phyloP scores from a whole-genome alignment of 2,888 invertebrate genomes.

The Petrophora chlorosata region DNA sequence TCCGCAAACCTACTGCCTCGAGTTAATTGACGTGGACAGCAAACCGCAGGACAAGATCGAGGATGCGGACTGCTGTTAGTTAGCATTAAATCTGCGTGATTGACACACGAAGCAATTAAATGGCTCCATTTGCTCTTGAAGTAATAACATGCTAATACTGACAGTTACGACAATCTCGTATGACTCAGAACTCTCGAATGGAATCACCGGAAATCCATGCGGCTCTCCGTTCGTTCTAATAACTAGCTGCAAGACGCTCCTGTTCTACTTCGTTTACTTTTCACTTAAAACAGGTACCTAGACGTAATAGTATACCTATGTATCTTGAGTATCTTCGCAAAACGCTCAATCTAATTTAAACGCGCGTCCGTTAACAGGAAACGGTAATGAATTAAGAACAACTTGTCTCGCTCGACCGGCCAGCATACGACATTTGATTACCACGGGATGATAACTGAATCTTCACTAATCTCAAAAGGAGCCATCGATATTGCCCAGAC shows the following conservation, averaged over 20 bases:
- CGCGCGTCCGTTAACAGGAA: constrained; percentile 49
- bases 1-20: constrained; percentile 24
- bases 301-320: constrained; percentile 39
- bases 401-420: background rate
- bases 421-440: constrained; percentile 2
- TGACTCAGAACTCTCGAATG: constrained; percentile 42
- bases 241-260: constrained; percentile 47
- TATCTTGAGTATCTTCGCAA: constrained; percentile 42
- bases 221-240: constrained; percentile 46
- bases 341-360: constrained; percentile 53
- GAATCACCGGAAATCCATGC: constrained; percentile 66
- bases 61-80: constrained; percentile 40
- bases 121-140: constrained; percentile 35
- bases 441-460: constrained; percentile 1
- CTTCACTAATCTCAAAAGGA: constrained; percentile 3
- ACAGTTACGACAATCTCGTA: constrained; percentile 52
- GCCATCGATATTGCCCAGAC: background rate
- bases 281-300: constrained; percentile 45
- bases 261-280: constrained; percentile 51
- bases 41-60: constrained; percentile 25
- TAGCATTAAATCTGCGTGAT: constrained; percentile 63
- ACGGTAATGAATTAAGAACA: constrained; percentile 51
- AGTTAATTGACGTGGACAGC: constrained; percentile 32
- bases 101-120: constrained; percentile 55
- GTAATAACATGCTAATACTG: constrained; percentile 41